Percentiles rank a stretch among this genome's conserved stretches.
Conservation (phyloP, 2,797 vertebrate species). For the Danio kyathit region DNA sequence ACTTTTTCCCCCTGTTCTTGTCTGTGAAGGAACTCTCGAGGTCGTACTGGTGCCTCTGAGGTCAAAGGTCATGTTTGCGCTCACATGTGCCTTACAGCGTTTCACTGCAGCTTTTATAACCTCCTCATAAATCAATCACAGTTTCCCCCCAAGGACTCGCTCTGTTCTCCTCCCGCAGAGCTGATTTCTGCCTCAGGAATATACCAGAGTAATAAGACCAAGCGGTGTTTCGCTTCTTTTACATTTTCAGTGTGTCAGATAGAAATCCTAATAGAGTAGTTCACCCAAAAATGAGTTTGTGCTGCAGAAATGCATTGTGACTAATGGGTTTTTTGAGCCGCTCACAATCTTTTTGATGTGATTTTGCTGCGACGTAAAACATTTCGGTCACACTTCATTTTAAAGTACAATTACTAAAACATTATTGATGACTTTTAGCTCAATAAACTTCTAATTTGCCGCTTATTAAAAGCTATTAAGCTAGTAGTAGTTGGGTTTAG, state of each 20-base stretch:
- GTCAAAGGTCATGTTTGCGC: conserved; percentile 50
- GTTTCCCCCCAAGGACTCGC: conserved; percentile 13
- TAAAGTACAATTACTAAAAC: too few species aligned
- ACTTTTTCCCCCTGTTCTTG: neutral
- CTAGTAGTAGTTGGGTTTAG: too few species aligned
- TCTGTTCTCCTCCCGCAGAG: conserved; percentile 2
- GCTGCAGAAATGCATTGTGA: too few species aligned
- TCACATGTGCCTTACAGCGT: conserved; percentile 32
- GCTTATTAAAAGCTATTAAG: too few species aligned
- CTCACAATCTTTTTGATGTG: too few species aligned
- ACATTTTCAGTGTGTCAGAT: neutral
- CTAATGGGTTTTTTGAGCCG: too few species aligned
- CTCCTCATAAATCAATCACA: conserved; percentile 40
- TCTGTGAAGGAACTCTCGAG: neutral
- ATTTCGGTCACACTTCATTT: too few species aligned
- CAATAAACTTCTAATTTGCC: too few species aligned
- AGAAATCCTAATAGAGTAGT: too few species aligned
- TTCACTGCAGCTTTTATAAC: conserved; percentile 25
- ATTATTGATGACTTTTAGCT: too few species aligned
- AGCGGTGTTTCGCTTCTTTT: neutral
- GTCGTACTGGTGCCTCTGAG: conserved; percentile 11
- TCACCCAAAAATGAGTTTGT: neutral
- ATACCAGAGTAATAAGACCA: neutral
- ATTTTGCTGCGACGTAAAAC: too few species aligned
- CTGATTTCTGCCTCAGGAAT: neutral